Evolutionary conservation across 2,797 vertebrate genomes (phyloP).

Genomic region (Argyrosomus regius): DNA sequence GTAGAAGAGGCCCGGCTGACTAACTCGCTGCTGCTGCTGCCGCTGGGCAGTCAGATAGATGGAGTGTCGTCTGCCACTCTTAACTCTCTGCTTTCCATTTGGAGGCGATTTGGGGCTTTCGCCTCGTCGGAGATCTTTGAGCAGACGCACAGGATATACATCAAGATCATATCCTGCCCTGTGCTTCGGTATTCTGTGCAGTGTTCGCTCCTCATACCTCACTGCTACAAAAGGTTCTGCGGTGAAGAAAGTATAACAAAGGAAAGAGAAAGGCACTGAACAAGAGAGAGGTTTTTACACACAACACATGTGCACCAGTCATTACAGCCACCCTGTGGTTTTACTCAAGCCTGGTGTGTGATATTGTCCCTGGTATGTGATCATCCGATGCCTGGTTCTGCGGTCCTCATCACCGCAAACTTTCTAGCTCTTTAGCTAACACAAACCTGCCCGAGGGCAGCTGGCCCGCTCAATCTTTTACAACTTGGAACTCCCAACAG

Average conservation of each 20-base stretch:
- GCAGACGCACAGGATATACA: conserved; percentile 46
- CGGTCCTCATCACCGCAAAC: conserved; percentile 59
- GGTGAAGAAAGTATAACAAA: conserved; percentile 9
- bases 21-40: conserved; percentile 35
- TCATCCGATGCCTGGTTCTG: conserved; percentile 54
- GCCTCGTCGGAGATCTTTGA: conserved; percentile 20
- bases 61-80: conserved; percentile 61
- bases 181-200: conserved; percentile 27
- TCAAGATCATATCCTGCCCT: conserved; percentile 29
- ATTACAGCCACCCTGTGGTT: conserved; percentile 43
- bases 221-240: conserved; percentile 13
- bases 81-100: conserved; percentile 54
- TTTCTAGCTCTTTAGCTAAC: conserved; percentile 30
- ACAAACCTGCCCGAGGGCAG: conserved; percentile 54
- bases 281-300: conserved; percentile 47
- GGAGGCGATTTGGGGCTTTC: conserved; percentile 34
- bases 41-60: conserved; percentile 51
- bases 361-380: conserved; percentile 53
- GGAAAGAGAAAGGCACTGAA: conserved; percentile 24
- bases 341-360: conserved; percentile 41
- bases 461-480: conserved; percentile 64
- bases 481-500: conserved; percentile 69
- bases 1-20: conserved; percentile 23
- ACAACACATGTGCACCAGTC: conserved; percentile 57
- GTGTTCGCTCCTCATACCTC: conserved; percentile 52